phyloP scores from a whole-genome alignment of 2,888 invertebrate species.

The Hypolimnas misippus region DNA sequence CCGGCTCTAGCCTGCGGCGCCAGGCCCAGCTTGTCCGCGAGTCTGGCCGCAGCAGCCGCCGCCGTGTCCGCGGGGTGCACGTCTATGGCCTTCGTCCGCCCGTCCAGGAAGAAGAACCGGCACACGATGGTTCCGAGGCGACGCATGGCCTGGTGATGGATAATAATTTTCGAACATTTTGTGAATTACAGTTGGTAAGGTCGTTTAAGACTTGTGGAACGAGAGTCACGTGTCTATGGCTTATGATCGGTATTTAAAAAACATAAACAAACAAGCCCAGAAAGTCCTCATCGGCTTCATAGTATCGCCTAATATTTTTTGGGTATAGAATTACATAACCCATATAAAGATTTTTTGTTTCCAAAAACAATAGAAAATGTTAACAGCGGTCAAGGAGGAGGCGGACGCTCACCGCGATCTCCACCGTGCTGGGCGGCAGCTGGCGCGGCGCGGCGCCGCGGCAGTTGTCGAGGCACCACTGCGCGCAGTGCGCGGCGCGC shows the following conservation, averaged over 20 bases:
- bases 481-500: constrained; percentile 90
- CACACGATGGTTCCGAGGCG: constrained; percentile 96
- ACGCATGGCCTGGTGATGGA: constrained; percentile 90
- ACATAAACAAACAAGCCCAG: no score
- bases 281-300: no score
- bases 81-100: constrained; percentile 97
- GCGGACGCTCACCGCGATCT: constrained; percentile 96
- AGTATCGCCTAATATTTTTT: no score
- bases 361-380: no score
- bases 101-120: constrained; percentile 97
- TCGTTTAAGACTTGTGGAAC: no score
- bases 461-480: constrained; percentile 97
- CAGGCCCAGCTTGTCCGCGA: constrained; percentile 94
- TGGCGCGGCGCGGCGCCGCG: constrained; percentile 93
- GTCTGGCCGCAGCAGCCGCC: constrained; percentile 93
- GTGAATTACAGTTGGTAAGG: no score
- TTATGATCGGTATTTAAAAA: no score
- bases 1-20: constrained; percentile 89
- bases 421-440: constrained; percentile 95
- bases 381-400: no score
- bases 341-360: no score
- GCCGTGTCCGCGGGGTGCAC: constrained; percentile 98
- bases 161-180: background rate
- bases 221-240: no score
- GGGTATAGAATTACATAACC: no score